Evolutionary conservation across 2,888 invertebrate species (phyloP).

Genomic region (Ephialtes manifestator): DNA sequence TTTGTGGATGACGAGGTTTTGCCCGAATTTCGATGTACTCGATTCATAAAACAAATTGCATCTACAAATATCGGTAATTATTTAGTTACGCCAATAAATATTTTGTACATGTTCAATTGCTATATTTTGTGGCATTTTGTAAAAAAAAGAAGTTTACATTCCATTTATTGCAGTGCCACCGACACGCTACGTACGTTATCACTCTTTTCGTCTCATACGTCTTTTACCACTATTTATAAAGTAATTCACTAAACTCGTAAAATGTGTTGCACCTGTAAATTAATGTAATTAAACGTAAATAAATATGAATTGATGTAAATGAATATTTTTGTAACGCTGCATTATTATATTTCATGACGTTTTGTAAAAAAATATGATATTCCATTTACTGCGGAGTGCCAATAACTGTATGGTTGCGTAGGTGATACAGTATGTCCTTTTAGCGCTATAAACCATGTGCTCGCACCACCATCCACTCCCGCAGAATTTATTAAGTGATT

Average conservation of each 20-base stretch:
- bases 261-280: too few species aligned
- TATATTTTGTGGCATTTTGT: too few species aligned
- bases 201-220: too few species aligned
- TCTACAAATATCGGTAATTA: not conserved
- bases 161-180: too few species aligned
- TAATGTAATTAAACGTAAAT: too few species aligned
- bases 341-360: not conserved
- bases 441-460: slow-evolving; percentile 72
- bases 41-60: not conserved
- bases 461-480: slow-evolving; percentile 73
- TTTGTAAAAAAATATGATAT: slow-evolving; percentile 5
- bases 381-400: not conserved
- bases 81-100: too few species aligned
- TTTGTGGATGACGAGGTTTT: not conserved
- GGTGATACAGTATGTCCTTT: slow-evolving; percentile 75
- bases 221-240: too few species aligned
- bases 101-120: too few species aligned
- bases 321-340: not conserved
- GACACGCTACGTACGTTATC: too few species aligned
- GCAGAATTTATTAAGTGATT: slow-evolving; percentile 82
- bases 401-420: slow-evolving; percentile 5
- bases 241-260: too few species aligned
- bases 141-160: too few species aligned
- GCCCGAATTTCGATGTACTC: not conserved
- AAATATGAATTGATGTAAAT: too few species aligned